These are phyloP conservation scores for Eristalinus aeneus DNA, from an alignment of 2,888 invertebrate species.

Conservation along the genomic window DNA sequence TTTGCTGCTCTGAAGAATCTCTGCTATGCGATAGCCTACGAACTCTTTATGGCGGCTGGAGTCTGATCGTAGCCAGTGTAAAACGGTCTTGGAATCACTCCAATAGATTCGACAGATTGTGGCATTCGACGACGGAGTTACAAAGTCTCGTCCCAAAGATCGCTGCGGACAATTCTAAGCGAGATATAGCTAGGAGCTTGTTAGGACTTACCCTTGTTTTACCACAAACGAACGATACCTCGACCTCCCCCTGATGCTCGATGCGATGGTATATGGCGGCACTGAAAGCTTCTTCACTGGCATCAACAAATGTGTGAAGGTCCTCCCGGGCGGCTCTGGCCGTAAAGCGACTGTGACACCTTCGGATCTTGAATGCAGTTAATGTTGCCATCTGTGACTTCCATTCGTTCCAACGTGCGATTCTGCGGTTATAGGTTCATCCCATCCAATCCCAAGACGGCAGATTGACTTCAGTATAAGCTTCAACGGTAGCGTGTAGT, in stretches of 20 bases:
- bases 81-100: slow-evolving; percentile 27
- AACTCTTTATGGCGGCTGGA: neutral
- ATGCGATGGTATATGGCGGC: slow-evolving; percentile 28
- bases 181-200: neutral
- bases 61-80: neutral
- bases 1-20: neutral
- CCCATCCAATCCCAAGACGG: neutral
- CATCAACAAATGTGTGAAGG: slow-evolving; percentile 22
- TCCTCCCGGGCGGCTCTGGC: neutral
- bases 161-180: slow-evolving; percentile 23
- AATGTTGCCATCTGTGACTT: neutral
- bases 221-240: slow-evolving; percentile 17
- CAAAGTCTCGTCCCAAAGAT: slow-evolving; percentile 8
- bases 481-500: slow-evolving; percentile 3
- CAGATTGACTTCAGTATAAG: neutral
- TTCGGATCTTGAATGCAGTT: neutral
- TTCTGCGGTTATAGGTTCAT: slow-evolving; percentile 2
- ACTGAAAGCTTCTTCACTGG: slow-evolving; percentile 41
- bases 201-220: slow-evolving; percentile 9
- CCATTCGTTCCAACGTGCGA: slow-evolving; percentile 1
- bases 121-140: neutral
- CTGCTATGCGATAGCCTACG: neutral
- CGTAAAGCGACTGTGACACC: neutral
- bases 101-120: slow-evolving; percentile 12
- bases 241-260: neutral